These are phyloP conservation scores for Vollenhovia emeryi DNA, from an alignment of 1,140 invertebrate species.

Conservation along the genomic window DNA sequence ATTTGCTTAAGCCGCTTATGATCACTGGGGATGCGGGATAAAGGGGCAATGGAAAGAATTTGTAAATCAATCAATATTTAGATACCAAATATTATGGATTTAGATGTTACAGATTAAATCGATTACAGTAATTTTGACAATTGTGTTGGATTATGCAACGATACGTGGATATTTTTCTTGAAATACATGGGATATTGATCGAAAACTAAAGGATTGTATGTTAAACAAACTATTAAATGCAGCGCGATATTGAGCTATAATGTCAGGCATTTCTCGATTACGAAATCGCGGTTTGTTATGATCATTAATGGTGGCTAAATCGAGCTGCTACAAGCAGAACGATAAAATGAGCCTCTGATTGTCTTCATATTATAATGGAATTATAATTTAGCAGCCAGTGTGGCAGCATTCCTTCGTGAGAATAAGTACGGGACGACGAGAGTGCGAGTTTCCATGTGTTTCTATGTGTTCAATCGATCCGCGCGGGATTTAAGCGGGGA, in stretches of 20 bases:
- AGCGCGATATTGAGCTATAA: neutral
- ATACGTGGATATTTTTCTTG: neutral
- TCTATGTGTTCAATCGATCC: slow-evolving; percentile 2
- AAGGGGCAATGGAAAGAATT: neutral
- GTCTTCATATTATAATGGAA: neutral
- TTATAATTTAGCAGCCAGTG: neutral
- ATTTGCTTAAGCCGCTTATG: slow-evolving; percentile 21
- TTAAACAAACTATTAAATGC: neutral
- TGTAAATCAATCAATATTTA: neutral
- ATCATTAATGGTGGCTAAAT: slow-evolving; percentile 27
- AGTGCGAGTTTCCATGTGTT: neutral
- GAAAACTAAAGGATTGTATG: neutral
- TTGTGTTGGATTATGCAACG: neutral
- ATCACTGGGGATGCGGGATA: neutral
- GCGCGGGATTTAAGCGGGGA: neutral
- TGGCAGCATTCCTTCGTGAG: neutral
- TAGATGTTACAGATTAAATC: neutral
- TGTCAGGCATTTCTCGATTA: neutral
- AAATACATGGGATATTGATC: neutral
- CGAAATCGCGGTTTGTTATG: neutral
- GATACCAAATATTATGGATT: neutral
- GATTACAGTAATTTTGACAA: neutral
- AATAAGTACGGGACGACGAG: neutral
- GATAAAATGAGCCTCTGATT: neutral
- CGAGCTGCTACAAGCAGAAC: neutral